Conservation (phyloP, 2,797 vertebrate genomes). For the Distichodus sexfasciatus region DNA sequence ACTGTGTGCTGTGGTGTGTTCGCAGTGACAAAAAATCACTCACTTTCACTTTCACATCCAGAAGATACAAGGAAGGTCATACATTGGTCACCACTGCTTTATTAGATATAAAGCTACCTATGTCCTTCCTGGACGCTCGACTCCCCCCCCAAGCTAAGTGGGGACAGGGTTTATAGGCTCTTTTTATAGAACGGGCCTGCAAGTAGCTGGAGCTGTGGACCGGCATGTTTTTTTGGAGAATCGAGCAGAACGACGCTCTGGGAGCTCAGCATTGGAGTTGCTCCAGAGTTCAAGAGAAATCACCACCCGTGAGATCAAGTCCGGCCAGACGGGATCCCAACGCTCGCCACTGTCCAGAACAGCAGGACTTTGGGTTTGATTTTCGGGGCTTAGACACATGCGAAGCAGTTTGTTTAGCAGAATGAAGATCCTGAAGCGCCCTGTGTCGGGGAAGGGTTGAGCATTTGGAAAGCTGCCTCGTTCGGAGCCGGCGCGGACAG, state of each 20-base stretch:
- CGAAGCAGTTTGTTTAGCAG: too few species aligned
- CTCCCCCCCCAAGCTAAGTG: background rate
- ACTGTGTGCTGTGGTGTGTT: too few species aligned
- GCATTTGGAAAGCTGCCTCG: slow-evolving; percentile 5
- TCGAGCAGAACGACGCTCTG: background rate
- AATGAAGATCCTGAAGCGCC: slow-evolving; percentile 13
- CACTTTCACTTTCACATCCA: too few species aligned
- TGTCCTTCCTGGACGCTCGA: too few species aligned
- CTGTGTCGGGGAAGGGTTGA: background rate
- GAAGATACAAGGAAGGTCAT: too few species aligned
- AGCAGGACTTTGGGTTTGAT: background rate
- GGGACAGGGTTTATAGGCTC: slow-evolving; percentile 25
- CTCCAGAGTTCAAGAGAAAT: background rate
- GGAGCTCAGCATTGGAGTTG: background rate
- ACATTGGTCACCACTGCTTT: too few species aligned
- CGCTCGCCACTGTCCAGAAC: background rate
- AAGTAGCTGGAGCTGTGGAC: slow-evolving; percentile 52
- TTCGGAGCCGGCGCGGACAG: slow-evolving; percentile 10
- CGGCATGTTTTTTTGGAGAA: slow-evolving; percentile 43
- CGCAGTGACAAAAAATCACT: too few species aligned
- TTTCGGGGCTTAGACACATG: too few species aligned
- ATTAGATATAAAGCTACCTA: too few species aligned
- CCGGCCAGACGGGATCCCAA: background rate
- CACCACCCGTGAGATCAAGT: background rate
- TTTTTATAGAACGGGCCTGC: slow-evolving; percentile 49